A percentile compares a stretch with the other conserved stretches of the same genome.
phyloP scores from a whole-genome alignment of 2,113 vertebrate species.

The Heterocephalus glaber region DNA sequence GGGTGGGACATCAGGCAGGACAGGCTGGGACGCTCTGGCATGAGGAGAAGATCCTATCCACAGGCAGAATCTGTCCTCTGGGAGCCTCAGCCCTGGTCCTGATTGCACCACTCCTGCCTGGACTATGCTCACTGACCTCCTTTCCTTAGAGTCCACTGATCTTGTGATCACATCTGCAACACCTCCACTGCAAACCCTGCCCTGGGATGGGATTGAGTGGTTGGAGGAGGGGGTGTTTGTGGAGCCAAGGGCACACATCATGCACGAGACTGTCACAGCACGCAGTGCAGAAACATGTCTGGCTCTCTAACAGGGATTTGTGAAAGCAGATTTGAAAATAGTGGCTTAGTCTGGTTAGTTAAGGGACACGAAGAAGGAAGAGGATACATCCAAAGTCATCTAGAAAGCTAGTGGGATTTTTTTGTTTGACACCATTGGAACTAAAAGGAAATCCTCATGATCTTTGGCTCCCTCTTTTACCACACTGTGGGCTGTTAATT shows the following conservation, averaged over 20 bases:
- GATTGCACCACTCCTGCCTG: fast-evolving
- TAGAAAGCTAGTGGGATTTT: too few relatives aligned
- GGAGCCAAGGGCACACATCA: fast-evolving
- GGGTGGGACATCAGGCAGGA: not conserved
- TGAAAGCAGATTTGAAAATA: not conserved
- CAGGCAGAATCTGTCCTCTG: not conserved
- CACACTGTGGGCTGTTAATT: not conserved
- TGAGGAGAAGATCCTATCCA: not conserved
- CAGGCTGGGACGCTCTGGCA: fast-evolving
- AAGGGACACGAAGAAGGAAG: not conserved
- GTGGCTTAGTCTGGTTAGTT: too few relatives aligned
- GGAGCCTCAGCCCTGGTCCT: not conserved
- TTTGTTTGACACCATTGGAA: not conserved
- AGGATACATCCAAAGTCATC: fast-evolving
- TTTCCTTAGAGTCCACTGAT: not conserved
- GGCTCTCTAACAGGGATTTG: not conserved
- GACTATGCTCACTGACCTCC: too few relatives aligned
- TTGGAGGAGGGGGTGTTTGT: not conserved
- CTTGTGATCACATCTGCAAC: fast-evolving
- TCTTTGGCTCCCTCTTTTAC: not conserved
- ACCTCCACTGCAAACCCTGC: not conserved
- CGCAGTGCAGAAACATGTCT: too few relatives aligned
- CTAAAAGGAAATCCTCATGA: not conserved
- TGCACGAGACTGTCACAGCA: fast-evolving
- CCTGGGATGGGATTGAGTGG: not conserved